Base-by-base conservation (phyloP, 1,140 invertebrate genomes). In the Saccostrea echinata region DNA sequence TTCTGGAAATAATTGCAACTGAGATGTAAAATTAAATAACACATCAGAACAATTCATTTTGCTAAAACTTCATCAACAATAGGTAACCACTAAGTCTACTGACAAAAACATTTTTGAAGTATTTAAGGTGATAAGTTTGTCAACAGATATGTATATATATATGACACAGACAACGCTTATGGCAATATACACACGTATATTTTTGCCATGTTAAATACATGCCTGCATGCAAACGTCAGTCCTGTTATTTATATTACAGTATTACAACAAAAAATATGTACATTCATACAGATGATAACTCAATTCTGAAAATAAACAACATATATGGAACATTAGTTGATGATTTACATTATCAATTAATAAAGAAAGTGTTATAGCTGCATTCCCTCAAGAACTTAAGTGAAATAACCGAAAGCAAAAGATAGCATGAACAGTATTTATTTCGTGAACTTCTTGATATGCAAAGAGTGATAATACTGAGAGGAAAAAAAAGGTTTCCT, bases 221-320 rank as follows among this genome's bases (percentile, higher is more conserved):
- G 68, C 68, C 24, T 30, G 27, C 68, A 76, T 76, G 68, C 68
- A 76, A 30, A 27, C 68, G 27, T 76, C 27, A 76, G 16, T 76
- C 16, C 24, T 21, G 24, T 61, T 21, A 57, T 57, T 57, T 1
- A 27, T 4, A 76, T 30, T 33, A 64, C 43, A 76, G 24, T 76
- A 76, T 30, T 76, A 30, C 27, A 33, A 76, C 24, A 76, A 13
- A 30, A 76, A 9, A 76, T 13, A 76, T 33, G 11, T 30, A 76
- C 68, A 61, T 21, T 61, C 55, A 76, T 11, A 76, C 55, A 33
- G 24, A 76, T 24, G 57, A 64, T 16, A 76, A 27, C 27, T 76
- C 30, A 27, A 76, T 33, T 76, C 68, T 76, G 68, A 33, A 76
- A 76, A 30, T 76, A 76, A 71, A 76, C 24, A 8, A 76, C 27